These are phyloP conservation scores for Trissonchulus sp. DNA, from an alignment of 2,888 invertebrate species.

Conservation along the genomic window DNA sequence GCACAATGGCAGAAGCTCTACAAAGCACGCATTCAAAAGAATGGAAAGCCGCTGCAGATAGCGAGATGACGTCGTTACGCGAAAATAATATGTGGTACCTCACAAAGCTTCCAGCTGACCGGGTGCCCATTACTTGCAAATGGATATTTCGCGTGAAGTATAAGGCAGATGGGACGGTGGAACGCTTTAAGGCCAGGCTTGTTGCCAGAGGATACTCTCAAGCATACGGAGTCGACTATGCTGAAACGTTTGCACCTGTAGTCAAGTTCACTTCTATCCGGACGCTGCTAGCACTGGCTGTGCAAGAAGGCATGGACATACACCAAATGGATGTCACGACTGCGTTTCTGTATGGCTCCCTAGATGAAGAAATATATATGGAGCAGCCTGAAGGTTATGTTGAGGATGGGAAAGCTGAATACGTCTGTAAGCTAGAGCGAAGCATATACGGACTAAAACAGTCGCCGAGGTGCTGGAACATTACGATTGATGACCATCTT, in stretches of 20 bases:
- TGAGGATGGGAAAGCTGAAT: slow-evolving; percentile 27
- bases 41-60: slow-evolving; percentile 35
- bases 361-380: no score
- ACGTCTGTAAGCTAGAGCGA: slow-evolving; percentile 39
- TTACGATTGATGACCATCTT: slow-evolving; percentile 31
- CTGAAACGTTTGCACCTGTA: slow-evolving; percentile 40
- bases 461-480: slow-evolving; percentile 40
- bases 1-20: slow-evolving; percentile 31
- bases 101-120: slow-evolving; percentile 31
- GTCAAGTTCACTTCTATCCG: slow-evolving; percentile 35
- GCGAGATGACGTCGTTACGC: slow-evolving; percentile 33
- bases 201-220: slow-evolving; percentile 40
- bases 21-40: slow-evolving; percentile 22
- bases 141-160: slow-evolving; percentile 41
- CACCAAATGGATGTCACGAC: no score
- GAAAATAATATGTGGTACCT: slow-evolving; percentile 38
- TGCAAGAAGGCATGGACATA: slow-evolving; percentile 27
- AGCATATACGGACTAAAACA: no score
- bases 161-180: slow-evolving; percentile 33
- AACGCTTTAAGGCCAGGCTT: slow-evolving; percentile 38
- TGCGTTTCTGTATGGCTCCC: no score
- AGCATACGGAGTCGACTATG: slow-evolving; percentile 36
- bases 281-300: slow-evolving; percentile 36
- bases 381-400: slow-evolving; percentile 38
- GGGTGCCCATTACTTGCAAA: slow-evolving; percentile 35